Base-by-base conservation (phyloP, 1,140 invertebrate species). In the Tetramorium parvispinum region DNA sequence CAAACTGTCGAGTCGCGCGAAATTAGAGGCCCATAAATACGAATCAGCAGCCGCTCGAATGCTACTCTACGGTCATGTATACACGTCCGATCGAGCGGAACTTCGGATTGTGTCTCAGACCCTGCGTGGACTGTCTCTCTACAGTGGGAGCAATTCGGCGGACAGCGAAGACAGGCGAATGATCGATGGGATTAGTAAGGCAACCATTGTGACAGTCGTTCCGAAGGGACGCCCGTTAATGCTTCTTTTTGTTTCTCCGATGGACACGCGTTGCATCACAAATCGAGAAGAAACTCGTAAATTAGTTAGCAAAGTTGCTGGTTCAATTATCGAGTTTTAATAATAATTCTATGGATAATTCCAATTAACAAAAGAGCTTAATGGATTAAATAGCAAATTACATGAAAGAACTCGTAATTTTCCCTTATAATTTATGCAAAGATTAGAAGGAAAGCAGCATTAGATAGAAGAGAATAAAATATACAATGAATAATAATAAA, bases 171-270 rank as follows among this genome's bases (percentile, higher is more conserved):
- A 89, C 57, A 89, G 77, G n/a, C 27, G 37, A 73, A 89, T 89
- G 87, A 89, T 89, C 85, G 85, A 89, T 89, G 87, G 57, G 37
- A 8, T 61, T 49, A 73, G 70, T 76, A 68, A 88, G 77, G 70
- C 65, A 57, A 24, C 88, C 63, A 68, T 51, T 61, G 83, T 37
- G 27, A 73, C 24, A 55, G 53, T 10, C 71, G 24, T 8, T 59
- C 27, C 55, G 81, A 77, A 57, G 83, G 59, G 51, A 8, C 43
- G 27, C 21, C 40, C 51, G 27, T 66, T 75, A 75, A 86, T 66
- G 66, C 88, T 85, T 71, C 59, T 73, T 70, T 81, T 68, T 76
- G 70, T 46, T 43, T 59, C 8, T 49, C 24, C 53, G 40, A 75
- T 13, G 16, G 37, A 85, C 70, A 63, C 40, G 40, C 21, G 32